Base-by-base conservation (phyloP, 2,888 invertebrate species). In the Xylocampa areola region DNA sequence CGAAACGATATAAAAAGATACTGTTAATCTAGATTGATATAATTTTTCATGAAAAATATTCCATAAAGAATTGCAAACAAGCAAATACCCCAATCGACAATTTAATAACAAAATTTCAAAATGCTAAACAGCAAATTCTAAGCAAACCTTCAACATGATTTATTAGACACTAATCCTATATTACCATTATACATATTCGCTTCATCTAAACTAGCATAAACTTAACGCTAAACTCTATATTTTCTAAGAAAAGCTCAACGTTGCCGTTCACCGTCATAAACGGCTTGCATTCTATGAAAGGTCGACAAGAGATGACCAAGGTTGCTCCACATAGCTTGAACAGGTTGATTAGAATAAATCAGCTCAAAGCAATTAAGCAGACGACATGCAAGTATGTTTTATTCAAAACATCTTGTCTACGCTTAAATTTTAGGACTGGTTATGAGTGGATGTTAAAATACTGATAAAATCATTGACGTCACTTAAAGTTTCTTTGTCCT, bases 281-380 rank as follows among this genome's bases (percentile, higher is more conserved):
- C 61, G 55, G 43, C 44, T 70, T 75, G 76, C 71, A 64, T 64
- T 73, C 47, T 49, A 36, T 53, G 65, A 83, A 85, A 88, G 88
- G 88, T 83, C 80, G 76, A 65, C 82, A 43, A 81, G 82, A 79
- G 87, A 88, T 85, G 86, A 75, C 69, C 86, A 86, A 88, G 88
- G 87, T 44, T 85, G 86, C 84, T 86, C 85, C 58, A 85, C 79
- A 82, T 87, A 73, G 54, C 69, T 72, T n/a, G n/a, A n/a, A 63
- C 76, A 61, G 61, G 70, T 70, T 50, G 45, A 55, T 71, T 50
- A 30, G 49, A 47, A 62, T 61, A 64, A 68, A 70, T 68, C 40
- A 48, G 27, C 27, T 61, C 8, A 11, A 39, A 7, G 37, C 47
- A 71, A 69, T 76, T 58, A 76, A 64, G 48, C 37, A 57, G 53